Evolutionary conservation across 2,797 vertebrate genomes (phyloP).

Genomic region (Antrozous pallidus): DNA sequence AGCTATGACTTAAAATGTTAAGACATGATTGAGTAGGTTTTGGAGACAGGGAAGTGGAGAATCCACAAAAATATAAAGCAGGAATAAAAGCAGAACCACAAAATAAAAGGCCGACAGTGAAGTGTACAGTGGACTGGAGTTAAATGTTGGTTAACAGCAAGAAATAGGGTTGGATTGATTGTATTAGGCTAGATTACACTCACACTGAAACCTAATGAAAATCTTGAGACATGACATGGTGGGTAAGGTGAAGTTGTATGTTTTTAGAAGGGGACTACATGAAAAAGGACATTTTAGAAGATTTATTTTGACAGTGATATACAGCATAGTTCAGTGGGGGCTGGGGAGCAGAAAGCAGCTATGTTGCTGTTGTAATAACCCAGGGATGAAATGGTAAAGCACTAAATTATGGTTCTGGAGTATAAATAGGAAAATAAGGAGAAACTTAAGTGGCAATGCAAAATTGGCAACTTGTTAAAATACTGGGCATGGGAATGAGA

Average conservation of each 20-base stretch:
- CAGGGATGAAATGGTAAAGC: background rate
- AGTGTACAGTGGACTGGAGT: background rate
- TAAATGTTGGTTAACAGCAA: slow-evolving; percentile 25
- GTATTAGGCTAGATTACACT: background rate
- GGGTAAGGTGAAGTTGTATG: background rate
- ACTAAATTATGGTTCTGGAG: background rate
- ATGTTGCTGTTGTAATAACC: background rate
- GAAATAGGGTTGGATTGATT: background rate
- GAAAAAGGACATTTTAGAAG: background rate
- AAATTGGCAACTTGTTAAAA: slow-evolving; percentile 36
- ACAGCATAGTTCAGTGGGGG: background rate
- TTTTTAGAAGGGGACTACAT: background rate
- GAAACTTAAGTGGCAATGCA: background rate
- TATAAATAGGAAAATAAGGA: background rate
- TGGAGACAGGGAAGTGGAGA: background rate
- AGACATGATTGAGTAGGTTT: background rate
- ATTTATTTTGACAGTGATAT: background rate
- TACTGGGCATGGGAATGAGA: background rate
- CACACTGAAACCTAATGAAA: background rate
- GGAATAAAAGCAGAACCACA: slow-evolving; percentile 20
- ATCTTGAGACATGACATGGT: background rate
- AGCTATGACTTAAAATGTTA: background rate
- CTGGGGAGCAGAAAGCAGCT: background rate
- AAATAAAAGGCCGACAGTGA: background rate
- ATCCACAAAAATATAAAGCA: background rate